Evolutionary conservation across 1,140 invertebrate species (phyloP).

Genomic region (Drosophila biarmipes): DNA sequence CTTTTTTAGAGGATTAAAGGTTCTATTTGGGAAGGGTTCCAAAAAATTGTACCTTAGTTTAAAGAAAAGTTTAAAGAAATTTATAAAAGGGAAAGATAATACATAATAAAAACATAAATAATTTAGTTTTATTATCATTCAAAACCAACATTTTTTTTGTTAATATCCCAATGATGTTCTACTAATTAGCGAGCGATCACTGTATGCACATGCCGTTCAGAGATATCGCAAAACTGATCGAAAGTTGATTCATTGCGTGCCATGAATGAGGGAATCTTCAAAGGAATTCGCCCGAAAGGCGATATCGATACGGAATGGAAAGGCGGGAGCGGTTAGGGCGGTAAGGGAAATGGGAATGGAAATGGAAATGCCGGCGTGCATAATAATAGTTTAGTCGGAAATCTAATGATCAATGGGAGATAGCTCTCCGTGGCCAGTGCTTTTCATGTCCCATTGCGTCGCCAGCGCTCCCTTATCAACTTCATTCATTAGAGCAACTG

Average conservation of each 20-base stretch:
- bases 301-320: constrained; percentile 34
- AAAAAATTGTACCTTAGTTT: too few relatives aligned
- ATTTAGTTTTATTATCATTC: too few relatives aligned
- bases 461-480: constrained; percentile 59
- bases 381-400: constrained; percentile 39
- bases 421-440: constrained; percentile 1
- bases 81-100: too few relatives aligned
- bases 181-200: constrained; percentile 16
- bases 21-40: too few relatives aligned
- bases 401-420: constrained; percentile 37
- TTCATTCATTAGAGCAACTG: constrained; percentile 72
- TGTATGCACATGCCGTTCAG: constrained; percentile 10
- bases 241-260: constrained; percentile 43
- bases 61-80: too few relatives aligned
- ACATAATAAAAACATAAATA: too few relatives aligned
- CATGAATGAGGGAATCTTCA: constrained; percentile 41
- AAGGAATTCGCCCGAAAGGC: constrained; percentile 41
- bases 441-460: constrained; percentile 34
- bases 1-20: too few relatives aligned
- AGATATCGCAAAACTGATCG: constrained; percentile 30
- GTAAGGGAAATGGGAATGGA: background rate
- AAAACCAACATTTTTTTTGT: too few relatives aligned
- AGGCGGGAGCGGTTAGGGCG: background rate
- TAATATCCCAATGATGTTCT: background rate
- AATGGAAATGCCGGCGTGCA: constrained; percentile 23